Evolutionary conservation across 2,888 invertebrate genomes (phyloP).

Genomic region (Dolichopus griseipennis): DNA sequence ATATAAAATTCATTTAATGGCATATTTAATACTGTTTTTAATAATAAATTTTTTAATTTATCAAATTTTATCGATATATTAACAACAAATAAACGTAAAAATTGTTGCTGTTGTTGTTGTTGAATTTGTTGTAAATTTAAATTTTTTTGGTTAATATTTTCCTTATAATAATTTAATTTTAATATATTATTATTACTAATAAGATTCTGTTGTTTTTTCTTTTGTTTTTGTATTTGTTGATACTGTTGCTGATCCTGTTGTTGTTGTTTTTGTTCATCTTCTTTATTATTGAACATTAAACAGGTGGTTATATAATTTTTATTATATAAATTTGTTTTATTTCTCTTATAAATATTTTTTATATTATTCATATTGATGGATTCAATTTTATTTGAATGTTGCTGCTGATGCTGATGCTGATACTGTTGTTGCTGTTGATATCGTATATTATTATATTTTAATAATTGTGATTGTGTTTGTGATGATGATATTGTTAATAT

Average conservation of each 20-base stretch:
- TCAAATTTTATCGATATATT: no score
- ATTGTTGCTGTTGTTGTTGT: background rate
- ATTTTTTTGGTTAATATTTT: no score
- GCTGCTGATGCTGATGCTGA: no score
- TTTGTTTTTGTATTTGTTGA: background rate
- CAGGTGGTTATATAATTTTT: no score
- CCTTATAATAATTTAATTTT: background rate
- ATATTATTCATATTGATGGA: background rate
- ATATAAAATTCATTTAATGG: background rate
- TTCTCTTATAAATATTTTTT: background rate
- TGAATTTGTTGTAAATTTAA: no score
- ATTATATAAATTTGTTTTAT: background rate
- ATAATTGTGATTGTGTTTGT: background rate
- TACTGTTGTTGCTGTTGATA: no score
- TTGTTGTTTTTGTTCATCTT: background rate
- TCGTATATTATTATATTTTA: no score
- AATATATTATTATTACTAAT: background rate
- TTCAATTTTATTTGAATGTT: background rate
- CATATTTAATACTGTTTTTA: slow-evolving; percentile 3
- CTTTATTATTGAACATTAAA: background rate
- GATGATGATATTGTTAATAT: slow-evolving; percentile 13
- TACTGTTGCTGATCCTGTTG: background rate
- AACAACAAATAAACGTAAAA: no score
- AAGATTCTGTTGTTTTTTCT: no score
- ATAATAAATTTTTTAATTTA: background rate